Evolutionary conservation across 2,113 vertebrate genomes (phyloP).

Genomic region (Ornithorhynchus anatinus): DNA sequence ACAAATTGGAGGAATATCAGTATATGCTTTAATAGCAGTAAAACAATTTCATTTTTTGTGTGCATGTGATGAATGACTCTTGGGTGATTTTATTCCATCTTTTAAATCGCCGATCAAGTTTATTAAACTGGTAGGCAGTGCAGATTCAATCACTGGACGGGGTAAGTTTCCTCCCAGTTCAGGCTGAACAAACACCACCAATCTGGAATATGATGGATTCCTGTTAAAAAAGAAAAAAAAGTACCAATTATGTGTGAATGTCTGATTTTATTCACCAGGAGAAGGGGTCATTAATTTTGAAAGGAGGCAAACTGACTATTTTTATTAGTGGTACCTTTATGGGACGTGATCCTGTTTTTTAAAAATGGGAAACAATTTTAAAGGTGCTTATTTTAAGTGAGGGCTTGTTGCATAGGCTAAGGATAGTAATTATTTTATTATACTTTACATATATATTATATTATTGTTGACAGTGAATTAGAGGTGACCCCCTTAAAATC

Average conservation of each 20-base stretch:
- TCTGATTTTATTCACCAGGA: background rate
- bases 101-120: conserved; percentile 52
- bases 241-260: background rate
- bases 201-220: conserved; percentile 58
- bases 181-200: conserved; percentile 66
- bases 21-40: background rate
- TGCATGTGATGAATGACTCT: background rate
- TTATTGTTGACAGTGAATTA: too few species aligned
- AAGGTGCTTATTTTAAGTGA: too few species aligned
- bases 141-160: conserved; percentile 55
- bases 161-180: conserved; percentile 64
- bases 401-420: too few species aligned
- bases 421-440: too few species aligned
- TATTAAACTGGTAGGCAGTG: conserved; percentile 61
- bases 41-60: conserved; percentile 17
- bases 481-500: too few species aligned
- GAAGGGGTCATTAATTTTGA: too few species aligned
- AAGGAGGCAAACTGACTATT: background rate
- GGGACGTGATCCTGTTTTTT: background rate
- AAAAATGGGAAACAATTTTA: too few species aligned
- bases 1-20: background rate
- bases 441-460: too few species aligned
- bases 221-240: conserved; percentile 44
- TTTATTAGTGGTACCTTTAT: background rate
- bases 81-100: conserved; percentile 50